Evolutionary conservation across 1,140 invertebrate species (phyloP).

Genomic region (Potamilus streckersoni): DNA sequence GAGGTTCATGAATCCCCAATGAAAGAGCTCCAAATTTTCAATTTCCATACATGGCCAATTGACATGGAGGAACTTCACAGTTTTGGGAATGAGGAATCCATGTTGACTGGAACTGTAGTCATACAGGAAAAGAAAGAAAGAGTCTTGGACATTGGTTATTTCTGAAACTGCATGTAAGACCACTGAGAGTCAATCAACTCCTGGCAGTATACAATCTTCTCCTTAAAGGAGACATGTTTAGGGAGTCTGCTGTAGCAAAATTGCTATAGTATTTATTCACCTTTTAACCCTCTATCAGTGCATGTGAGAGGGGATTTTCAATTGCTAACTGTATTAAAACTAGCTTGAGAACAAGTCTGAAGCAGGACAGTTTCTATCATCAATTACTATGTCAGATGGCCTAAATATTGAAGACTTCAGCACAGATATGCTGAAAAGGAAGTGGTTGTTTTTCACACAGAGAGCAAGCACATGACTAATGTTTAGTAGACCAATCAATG

Average conservation of each 20-base stretch:
- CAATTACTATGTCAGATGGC: background rate
- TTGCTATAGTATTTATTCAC: conserved; percentile 11
- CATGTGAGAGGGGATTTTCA: conserved; percentile 23
- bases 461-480: no score
- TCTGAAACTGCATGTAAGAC: conserved; percentile 20
- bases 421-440: no score
- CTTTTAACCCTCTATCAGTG: conserved; percentile 17
- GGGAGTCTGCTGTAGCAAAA: conserved; percentile 4
- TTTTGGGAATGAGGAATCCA: conserved; percentile 8
- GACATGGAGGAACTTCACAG: conserved; percentile 2
- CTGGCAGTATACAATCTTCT: conserved; percentile 15
- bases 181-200: conserved; percentile 13
- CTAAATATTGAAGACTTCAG: no score
- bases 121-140: conserved; percentile 14
- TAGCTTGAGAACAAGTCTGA: conserved; percentile 8
- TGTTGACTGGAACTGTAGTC: conserved; percentile 7
- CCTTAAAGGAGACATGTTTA: conserved; percentile 4
- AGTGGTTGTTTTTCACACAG: no score
- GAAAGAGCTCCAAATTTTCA: conserved; percentile 7
- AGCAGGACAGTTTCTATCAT: conserved; percentile 4
- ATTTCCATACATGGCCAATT: conserved; percentile 13
- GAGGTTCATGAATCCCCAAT: conserved; percentile 7
- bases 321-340: conserved; percentile 9
- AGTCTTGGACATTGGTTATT: conserved; percentile 7
- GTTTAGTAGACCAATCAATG: no score